These are phyloP conservation scores for Silvanus unidentatus DNA, from an alignment of 2,888 invertebrate species.

Conservation along the genomic window DNA sequence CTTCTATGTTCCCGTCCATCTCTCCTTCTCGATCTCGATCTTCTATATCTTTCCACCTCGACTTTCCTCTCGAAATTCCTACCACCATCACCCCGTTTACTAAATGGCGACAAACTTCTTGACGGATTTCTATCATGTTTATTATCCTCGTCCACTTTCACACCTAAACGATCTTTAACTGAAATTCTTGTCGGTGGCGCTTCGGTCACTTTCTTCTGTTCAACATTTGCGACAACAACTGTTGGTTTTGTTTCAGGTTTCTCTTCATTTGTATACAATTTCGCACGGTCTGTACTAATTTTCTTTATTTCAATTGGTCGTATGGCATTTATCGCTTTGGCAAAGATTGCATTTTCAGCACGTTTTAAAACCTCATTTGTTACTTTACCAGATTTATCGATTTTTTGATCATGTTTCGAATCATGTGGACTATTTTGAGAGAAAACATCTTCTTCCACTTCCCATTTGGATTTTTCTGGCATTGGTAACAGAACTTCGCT, in stretches of 20 bases:
- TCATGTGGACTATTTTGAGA: constrained; percentile 28
- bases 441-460: constrained; percentile 61
- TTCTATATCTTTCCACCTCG: constrained; percentile 34
- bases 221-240: constrained; percentile 11
- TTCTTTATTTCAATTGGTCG: constrained; percentile 72
- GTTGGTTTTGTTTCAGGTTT: constrained; percentile 14
- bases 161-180: constrained; percentile 74
- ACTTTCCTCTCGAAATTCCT: constrained; percentile 42
- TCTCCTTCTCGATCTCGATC: constrained; percentile 31
- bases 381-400: constrained; percentile 59
- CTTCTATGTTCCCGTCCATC: constrained; percentile 25
- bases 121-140: constrained; percentile 43
- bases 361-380: constrained; percentile 84
- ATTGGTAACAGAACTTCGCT: constrained; percentile 64
- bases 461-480: constrained; percentile 86
- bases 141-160: constrained; percentile 61
- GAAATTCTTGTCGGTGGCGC: constrained; percentile 54
- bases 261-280: constrained; percentile 55
- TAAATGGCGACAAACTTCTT: constrained; percentile 49
- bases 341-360: constrained; percentile 87
- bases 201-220: constrained; percentile 18
- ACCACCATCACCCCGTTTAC: constrained; percentile 40
- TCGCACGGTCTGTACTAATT: constrained; percentile 62
- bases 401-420: constrained; percentile 34
- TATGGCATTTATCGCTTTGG: constrained; percentile 78